phyloP scores from a whole-genome alignment of 2,113 vertebrate species.

The Galeopterus variegatus region DNA sequence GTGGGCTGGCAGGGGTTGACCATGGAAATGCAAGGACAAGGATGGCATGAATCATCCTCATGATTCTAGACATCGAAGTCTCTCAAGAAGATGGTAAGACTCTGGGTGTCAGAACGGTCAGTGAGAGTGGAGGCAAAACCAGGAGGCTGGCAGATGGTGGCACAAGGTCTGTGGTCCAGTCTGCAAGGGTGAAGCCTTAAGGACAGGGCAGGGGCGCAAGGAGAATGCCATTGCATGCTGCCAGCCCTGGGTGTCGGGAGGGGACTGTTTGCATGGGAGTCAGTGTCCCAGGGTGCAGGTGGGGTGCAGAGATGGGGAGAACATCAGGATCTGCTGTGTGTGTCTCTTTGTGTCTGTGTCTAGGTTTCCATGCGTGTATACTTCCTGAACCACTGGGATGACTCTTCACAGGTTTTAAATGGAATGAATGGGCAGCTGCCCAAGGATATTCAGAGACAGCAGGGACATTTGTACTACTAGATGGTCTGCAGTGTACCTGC shows the following conservation, averaged over 20 bases:
- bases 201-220: neutral
- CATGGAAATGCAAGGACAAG: neutral
- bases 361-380: neutral
- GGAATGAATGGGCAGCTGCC: slow-evolving; percentile 16
- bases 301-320: neutral
- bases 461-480: slow-evolving; percentile 11
- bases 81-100: neutral
- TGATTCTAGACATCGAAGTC: neutral
- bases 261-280: neutral
- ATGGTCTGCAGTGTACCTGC: neutral
- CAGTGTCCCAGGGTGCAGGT: neutral
- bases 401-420: slow-evolving; percentile 66
- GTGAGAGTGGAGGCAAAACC: neutral
- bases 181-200: neutral
- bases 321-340: neutral
- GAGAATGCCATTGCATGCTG: neutral
- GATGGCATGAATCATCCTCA: neutral
- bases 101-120: neutral
- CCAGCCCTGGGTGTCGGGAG: neutral
- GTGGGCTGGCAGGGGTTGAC: neutral
- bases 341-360: neutral
- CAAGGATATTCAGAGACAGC: slow-evolving; percentile 10
- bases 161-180: neutral
- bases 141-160: neutral
- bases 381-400: slow-evolving; percentile 54